These are phyloP conservation scores for Lydus trimaculatus DNA, from an alignment of 2,888 invertebrate genomes.

Conservation along the genomic window DNA sequence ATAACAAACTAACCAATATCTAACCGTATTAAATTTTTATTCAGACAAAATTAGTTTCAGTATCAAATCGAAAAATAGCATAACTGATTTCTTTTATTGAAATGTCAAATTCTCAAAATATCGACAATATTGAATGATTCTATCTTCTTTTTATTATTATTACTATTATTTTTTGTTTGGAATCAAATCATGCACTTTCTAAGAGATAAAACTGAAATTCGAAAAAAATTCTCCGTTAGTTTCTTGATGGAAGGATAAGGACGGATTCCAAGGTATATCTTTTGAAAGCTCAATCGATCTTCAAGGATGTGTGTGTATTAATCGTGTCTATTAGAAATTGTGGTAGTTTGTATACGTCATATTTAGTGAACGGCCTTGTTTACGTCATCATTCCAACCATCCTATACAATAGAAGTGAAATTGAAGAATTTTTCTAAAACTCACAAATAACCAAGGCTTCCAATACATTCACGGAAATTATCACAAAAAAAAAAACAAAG, in stretches of 20 bases:
- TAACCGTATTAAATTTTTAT: conserved; percentile 44
- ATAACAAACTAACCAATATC: conserved; percentile 28
- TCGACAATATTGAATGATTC: conserved; percentile 37
- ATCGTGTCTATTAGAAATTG: conserved; percentile 20
- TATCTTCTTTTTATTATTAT: no score
- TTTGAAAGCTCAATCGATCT: not conserved
- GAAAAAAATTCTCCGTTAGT: not conserved
- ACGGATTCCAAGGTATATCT: not conserved
- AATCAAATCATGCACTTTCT: conserved; percentile 3
- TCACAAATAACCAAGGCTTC: conserved; percentile 24
- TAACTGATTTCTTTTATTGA: conserved; percentile 47
- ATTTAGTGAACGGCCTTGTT: conserved; percentile 44
- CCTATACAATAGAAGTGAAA: conserved; percentile 47
- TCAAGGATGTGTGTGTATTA: conserved; percentile 4
- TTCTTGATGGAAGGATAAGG: not conserved
- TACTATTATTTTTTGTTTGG: no score
- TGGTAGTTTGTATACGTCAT: conserved; percentile 48
- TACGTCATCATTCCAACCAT: conserved; percentile 49
- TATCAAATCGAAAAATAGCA: conserved; percentile 43
- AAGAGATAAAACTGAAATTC: not conserved
- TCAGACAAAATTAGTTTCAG: conserved; percentile 46
- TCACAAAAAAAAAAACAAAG: conserved; percentile 11
- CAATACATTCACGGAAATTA: conserved; percentile 22
- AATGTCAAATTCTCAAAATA: conserved; percentile 48
- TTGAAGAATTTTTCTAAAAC: conserved; percentile 46